A percentile compares a stretch with the other conserved stretches of the same genome.
Evolutionary conservation across 2,888 invertebrate genomes (phyloP).

Genomic region (Rhagophthalmus giganteus): DNA sequence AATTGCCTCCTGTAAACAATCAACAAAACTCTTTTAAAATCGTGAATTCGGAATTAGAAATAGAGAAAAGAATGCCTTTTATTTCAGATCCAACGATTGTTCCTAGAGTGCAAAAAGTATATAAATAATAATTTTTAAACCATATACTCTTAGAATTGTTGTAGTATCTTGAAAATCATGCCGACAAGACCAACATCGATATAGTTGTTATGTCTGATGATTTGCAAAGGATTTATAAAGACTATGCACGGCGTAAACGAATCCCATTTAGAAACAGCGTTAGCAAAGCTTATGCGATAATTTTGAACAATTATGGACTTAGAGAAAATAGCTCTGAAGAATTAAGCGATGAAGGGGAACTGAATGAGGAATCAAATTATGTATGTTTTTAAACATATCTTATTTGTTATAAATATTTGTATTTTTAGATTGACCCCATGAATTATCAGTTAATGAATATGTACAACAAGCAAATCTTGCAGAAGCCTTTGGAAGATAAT

Average conservation of each 20-base stretch:
- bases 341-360: conserved; percentile 61
- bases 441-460: conserved; percentile 57
- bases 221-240: conserved; percentile 72
- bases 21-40: conserved; percentile 11
- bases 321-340: conserved; percentile 61
- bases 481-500: conserved; percentile 62
- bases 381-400: conserved; percentile 46
- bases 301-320: conserved; percentile 69
- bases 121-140: conserved; percentile 9
- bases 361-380: conserved; percentile 52
- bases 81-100: conserved; percentile 56
- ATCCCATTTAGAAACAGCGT: conserved; percentile 78
- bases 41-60: conserved; percentile 3
- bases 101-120: conserved; percentile 59
- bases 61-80: conserved; percentile 39
- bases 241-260: conserved; percentile 80
- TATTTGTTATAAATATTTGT: neutral
- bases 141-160: conserved; percentile 28
- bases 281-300: conserved; percentile 75
- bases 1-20: conserved; percentile 22
- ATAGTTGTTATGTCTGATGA: conserved; percentile 82
- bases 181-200: conserved; percentile 79
- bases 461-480: conserved; percentile 52
- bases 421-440: conserved; percentile 40
- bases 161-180: conserved; percentile 79